Percentiles rank a stretch among this genome's conserved stretches.
phyloP scores from a whole-genome alignment of 2,797 vertebrate species.

The Crenichthys baileyi region DNA sequence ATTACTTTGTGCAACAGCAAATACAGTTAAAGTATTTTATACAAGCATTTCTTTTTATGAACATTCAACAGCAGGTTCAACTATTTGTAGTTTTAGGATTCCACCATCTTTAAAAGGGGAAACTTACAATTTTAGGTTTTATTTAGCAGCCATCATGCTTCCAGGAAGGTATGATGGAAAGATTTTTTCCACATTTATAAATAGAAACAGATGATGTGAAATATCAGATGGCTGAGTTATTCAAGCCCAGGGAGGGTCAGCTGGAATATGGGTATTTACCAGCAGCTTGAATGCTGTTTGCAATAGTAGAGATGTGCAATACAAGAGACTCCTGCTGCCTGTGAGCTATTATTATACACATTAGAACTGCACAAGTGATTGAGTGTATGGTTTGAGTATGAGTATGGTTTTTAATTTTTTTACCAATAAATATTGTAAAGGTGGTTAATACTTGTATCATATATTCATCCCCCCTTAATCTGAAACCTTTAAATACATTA shows the following conservation, averaged over 20 bases:
- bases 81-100: slow-evolving; percentile 34
- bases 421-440: too few species aligned
- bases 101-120: slow-evolving; percentile 3
- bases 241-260: slow-evolving; percentile 40
- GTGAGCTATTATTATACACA: neutral
- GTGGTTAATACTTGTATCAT: too few species aligned
- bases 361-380: neutral
- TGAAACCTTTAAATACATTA: neutral
- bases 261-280: slow-evolving; percentile 59
- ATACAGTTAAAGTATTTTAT: slow-evolving; percentile 66
- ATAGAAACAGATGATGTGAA: slow-evolving; percentile 61
- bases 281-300: slow-evolving; percentile 20
- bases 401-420: neutral
- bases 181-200: slow-evolving; percentile 48
- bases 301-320: slow-evolving; percentile 14
- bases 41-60: slow-evolving; percentile 62
- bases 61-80: slow-evolving; percentile 65
- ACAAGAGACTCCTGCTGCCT: neutral
- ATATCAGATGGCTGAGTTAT: slow-evolving; percentile 58
- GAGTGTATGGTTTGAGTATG: too few species aligned
- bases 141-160: slow-evolving; percentile 7
- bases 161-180: slow-evolving; percentile 23
- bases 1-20: slow-evolving; percentile 65
- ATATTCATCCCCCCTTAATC: neutral
- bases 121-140: slow-evolving; percentile 10